Conservation (phyloP, 1,140 invertebrate genomes). For the Thereuonema tuberculata region DNA sequence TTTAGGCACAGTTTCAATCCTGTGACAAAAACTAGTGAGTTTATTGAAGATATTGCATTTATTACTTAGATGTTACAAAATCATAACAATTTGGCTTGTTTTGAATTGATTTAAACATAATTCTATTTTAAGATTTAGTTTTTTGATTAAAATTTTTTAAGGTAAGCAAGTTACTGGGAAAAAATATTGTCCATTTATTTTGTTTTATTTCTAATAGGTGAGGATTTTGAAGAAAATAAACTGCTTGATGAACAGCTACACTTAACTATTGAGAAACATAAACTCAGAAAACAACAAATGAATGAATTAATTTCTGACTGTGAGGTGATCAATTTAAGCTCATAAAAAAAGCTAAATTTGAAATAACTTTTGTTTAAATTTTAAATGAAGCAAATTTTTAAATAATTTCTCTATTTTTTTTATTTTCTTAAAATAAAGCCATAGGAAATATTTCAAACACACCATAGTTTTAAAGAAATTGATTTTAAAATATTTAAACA, state of each 20-base stretch:
- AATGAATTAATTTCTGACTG: neutral
- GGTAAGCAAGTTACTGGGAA: neutral
- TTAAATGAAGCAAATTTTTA: too few relatives aligned
- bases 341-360: too few relatives aligned
- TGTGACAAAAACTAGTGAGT: constrained; percentile 1
- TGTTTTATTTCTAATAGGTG: constrained; percentile 1
- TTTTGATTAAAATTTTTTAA: neutral
- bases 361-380: too few relatives aligned
- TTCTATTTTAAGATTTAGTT: neutral
- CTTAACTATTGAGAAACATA: neutral
- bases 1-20: neutral
- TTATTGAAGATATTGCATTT: neutral
- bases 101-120: too few relatives aligned
- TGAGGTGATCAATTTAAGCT: neutral
- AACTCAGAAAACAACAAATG: neutral
- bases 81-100: too few relatives aligned
- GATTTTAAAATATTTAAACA: neutral
- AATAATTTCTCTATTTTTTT: neutral
- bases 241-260: neutral
- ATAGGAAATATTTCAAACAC: neutral
- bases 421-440: neutral
- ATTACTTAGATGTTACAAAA: too few relatives aligned
- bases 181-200: neutral
- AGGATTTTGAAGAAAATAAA: neutral
- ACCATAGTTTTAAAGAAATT: neutral